Conservation (phyloP, 2,888 invertebrate genomes). For the Oxycera nigricornis region DNA sequence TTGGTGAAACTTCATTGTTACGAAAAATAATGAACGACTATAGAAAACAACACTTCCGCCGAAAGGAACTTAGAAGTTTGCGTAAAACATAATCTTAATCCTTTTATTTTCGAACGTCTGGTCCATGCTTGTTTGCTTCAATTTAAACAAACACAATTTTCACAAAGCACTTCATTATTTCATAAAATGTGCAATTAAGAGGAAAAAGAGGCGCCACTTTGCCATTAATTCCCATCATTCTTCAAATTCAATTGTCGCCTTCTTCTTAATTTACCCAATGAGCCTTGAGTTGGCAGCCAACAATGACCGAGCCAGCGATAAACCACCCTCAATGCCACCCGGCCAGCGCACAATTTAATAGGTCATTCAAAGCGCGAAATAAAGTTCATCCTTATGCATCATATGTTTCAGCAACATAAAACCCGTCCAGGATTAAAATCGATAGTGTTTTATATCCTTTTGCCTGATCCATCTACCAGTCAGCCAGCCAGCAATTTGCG, state of each 20-base stretch:
- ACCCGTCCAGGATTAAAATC: slow-evolving; percentile 27
- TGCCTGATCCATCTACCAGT: background rate
- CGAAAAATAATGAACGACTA: too few relatives aligned
- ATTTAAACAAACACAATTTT: too few relatives aligned
- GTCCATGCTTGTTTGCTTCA: too few relatives aligned
- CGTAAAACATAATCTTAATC: too few relatives aligned
- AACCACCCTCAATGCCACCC: slow-evolving; percentile 10
- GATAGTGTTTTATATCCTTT: slow-evolving; percentile 20
- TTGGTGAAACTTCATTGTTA: too few relatives aligned
- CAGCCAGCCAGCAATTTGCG: background rate
- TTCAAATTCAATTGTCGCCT: background rate
- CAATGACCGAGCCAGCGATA: background rate
- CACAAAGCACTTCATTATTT: too few relatives aligned
- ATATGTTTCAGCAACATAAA: slow-evolving; percentile 26
- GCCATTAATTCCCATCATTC: background rate
- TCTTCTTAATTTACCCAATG: slow-evolving; percentile 12
- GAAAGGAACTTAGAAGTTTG: too few relatives aligned
- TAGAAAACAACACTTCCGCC: too few relatives aligned
- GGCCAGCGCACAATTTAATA: slow-evolving; percentile 28
- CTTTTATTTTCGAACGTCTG: too few relatives aligned
- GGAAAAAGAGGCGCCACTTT: slow-evolving; percentile 28
- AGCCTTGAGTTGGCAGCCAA: background rate
- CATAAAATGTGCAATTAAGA: too few relatives aligned
- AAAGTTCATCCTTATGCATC: slow-evolving; percentile 34
- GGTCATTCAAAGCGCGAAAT: slow-evolving; percentile 31